phyloP scores from a whole-genome alignment of 2,113 vertebrate genomes.

The Patagioenas fasciata region DNA sequence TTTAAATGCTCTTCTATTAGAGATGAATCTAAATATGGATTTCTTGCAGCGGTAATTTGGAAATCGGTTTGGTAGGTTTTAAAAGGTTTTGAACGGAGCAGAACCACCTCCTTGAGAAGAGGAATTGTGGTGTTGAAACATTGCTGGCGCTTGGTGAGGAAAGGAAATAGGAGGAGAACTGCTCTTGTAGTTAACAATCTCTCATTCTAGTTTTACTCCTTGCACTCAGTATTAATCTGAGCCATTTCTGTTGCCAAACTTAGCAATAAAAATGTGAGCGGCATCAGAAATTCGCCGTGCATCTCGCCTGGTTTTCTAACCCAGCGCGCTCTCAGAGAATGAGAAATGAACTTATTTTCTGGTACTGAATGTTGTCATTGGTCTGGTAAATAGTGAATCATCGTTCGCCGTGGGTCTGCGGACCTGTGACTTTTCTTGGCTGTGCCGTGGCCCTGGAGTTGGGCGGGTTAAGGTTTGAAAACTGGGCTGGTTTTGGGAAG shows the following conservation, averaged over 20 bases:
- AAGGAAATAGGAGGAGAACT: neutral
- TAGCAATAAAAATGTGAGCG: neutral
- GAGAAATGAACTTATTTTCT: neutral
- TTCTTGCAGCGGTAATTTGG: neutral
- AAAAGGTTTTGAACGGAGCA: neutral
- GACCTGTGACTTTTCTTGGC: neutral
- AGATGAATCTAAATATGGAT: neutral
- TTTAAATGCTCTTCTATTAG: neutral
- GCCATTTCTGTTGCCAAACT: neutral
- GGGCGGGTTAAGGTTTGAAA: neutral
- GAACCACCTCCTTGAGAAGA: neutral
- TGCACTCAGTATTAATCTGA: fast-evolving
- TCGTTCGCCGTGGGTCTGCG: neutral
- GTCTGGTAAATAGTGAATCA: neutral
- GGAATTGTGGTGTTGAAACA: neutral
- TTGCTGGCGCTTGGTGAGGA: neutral
- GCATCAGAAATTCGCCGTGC: fast-evolving
- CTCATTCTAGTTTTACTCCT: neutral
- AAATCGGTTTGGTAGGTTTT: no score
- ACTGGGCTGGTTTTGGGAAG: neutral
- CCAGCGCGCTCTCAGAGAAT: fast-evolving
- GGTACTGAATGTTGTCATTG: neutral
- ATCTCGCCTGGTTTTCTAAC: fast-evolving
- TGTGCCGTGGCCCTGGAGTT: fast-evolving
- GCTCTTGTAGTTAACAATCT: neutral